Evolutionary conservation across 1,140 invertebrate species (phyloP).

Genomic region (Pristionchus pacificus): DNA sequence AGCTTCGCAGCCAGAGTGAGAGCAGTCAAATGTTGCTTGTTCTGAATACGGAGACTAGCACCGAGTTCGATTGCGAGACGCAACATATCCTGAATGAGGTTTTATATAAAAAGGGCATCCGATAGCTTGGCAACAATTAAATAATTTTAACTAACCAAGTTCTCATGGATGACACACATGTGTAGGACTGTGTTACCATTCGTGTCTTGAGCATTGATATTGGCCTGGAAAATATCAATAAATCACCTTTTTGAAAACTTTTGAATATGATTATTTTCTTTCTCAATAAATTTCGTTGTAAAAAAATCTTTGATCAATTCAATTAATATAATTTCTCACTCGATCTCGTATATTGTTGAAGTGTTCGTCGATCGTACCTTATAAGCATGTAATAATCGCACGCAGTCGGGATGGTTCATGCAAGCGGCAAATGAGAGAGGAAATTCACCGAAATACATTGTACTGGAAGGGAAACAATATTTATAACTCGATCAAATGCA

Average conservation of each 20-base stretch:
- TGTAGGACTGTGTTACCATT: conserved; percentile 96
- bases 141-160: conserved; percentile 58
- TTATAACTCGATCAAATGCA: conserved; percentile 1
- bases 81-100: conserved; percentile 72
- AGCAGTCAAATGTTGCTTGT: too few relatives aligned
- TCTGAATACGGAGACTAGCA: conserved; percentile 67
- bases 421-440: conserved; percentile 91
- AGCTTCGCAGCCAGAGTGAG: conserved; percentile 60
- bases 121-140: not conserved
- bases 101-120: too few relatives aligned
- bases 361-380: too few relatives aligned
- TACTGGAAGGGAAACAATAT: conserved; percentile 63
- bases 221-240: too few relatives aligned
- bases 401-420: conserved; percentile 92
- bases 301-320: too few relatives aligned
- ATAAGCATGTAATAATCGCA: conserved; percentile 82
- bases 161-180: conserved; percentile 92
- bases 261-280: too few relatives aligned
- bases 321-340: too few relatives aligned
- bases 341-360: too few relatives aligned
- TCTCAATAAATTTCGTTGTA: too few relatives aligned
- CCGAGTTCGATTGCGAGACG: conserved; percentile 89
- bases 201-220: conserved; percentile 88
- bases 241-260: too few relatives aligned
- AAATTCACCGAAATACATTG: conserved; percentile 98